These are phyloP conservation scores for Spongilla lacustris DNA, from an alignment of 37 sponge, comb jelly and placozoan genomes.

Conservation along the genomic window DNA sequence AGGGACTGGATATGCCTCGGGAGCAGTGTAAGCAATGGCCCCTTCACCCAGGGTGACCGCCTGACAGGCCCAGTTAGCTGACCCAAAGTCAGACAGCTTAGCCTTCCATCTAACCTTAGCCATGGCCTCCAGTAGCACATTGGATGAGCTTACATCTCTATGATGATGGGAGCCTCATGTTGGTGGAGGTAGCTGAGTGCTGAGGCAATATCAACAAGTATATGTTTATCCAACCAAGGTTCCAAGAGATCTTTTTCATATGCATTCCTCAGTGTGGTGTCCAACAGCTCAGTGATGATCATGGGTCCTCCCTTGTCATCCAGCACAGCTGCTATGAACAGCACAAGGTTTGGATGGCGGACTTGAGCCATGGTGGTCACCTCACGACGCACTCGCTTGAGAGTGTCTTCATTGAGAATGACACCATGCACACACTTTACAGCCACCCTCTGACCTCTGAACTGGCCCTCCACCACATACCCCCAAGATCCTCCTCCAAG, in stretches of 20 bases:
- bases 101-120: slow-evolving; percentile 46
- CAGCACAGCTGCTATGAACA: slow-evolving; percentile 66
- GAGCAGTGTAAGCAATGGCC: slow-evolving; percentile 64
- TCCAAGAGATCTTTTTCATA: slow-evolving; percentile 13
- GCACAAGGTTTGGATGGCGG: slow-evolving; percentile 69
- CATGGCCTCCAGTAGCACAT: slow-evolving; percentile 52
- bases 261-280: slow-evolving; percentile 46
- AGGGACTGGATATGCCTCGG: slow-evolving; percentile 64
- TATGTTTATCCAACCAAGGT: not conserved
- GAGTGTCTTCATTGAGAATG: not conserved
- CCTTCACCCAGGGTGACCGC: slow-evolving; percentile 50
- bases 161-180: slow-evolving; percentile 68
- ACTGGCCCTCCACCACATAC: slow-evolving; percentile 39
- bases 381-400: slow-evolving; percentile 47
- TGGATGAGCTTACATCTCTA: slow-evolving; percentile 77
- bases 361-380: slow-evolving; percentile 48
- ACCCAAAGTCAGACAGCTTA: slow-evolving; percentile 81
- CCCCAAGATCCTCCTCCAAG: slow-evolving; percentile 67
- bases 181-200: slow-evolving; percentile 75
- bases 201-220: slow-evolving; percentile 46
- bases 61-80: slow-evolving; percentile 56
- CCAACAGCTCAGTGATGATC: slow-evolving; percentile 75
- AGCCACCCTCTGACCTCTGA: slow-evolving; percentile 55
- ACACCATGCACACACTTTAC: slow-evolving; percentile 49
- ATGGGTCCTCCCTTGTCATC: slow-evolving; percentile 22